phyloP scores from a whole-genome alignment of 2,888 invertebrate genomes.

The Andrena praecox region DNA sequence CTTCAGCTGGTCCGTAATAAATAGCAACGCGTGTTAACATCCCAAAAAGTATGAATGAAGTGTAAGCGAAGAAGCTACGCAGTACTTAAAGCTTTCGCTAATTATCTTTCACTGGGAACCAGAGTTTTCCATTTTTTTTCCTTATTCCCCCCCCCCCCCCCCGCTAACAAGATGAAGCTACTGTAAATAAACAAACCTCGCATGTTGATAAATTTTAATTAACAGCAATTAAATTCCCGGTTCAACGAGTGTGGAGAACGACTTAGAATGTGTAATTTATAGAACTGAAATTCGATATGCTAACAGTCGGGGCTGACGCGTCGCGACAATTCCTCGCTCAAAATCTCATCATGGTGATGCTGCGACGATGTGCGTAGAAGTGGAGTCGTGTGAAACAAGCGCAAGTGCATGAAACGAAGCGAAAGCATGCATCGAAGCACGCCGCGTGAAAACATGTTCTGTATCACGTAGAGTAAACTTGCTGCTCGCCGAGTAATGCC shows the following conservation, averaged over 20 bases:
- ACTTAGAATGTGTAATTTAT: too few relatives aligned
- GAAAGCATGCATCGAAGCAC: slow-evolving; percentile 71
- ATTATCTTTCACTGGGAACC: too few relatives aligned
- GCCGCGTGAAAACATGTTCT: slow-evolving; percentile 65
- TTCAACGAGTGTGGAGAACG: background rate
- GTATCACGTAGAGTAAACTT: slow-evolving; percentile 47
- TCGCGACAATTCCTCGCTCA: slow-evolving; percentile 7
- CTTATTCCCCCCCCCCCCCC: too few relatives aligned
- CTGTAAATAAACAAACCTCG: background rate
- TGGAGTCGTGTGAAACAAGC: slow-evolving; percentile 72
- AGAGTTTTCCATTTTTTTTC: too few relatives aligned
- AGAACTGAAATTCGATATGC: background rate
- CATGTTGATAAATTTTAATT: background rate
- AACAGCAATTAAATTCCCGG: background rate
- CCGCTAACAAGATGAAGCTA: background rate
- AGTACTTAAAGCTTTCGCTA: too few relatives aligned
- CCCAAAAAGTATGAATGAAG: too few relatives aligned
- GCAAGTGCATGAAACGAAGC: slow-evolving; percentile 68
- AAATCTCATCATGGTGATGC: slow-evolving; percentile 50
- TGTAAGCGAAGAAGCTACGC: too few relatives aligned
- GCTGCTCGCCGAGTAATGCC: background rate
- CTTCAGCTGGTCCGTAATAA: too few relatives aligned
- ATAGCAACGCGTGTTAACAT: too few relatives aligned
- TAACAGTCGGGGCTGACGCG: background rate
- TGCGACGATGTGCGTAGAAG: slow-evolving; percentile 61